These are phyloP conservation scores for Eristalis arbustorum DNA, from an alignment of 2,888 invertebrate species.

Conservation along the genomic window DNA sequence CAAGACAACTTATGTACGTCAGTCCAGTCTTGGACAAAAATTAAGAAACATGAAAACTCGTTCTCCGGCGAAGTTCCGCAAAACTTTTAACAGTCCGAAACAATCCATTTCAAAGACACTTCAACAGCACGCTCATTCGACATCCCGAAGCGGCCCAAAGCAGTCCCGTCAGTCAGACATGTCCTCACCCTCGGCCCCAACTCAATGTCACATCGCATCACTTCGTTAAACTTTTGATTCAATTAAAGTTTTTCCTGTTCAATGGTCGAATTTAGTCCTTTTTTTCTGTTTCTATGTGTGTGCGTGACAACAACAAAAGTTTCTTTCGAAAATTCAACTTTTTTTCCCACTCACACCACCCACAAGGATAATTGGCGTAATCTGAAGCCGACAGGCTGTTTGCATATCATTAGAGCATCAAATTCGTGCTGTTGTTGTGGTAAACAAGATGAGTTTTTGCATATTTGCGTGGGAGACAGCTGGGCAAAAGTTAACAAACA, in stretches of 20 bases:
- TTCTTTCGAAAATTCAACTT: slow-evolving; percentile 20
- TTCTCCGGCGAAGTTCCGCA: neutral
- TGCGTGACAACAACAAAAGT: slow-evolving; percentile 8
- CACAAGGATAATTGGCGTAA: slow-evolving; percentile 38
- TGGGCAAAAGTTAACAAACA: neutral
- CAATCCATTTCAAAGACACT: slow-evolving; percentile 26
- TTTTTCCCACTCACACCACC: slow-evolving; percentile 14
- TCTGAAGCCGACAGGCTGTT: slow-evolving; percentile 53
- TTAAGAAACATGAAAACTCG: neutral
- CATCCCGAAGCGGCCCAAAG: no score
- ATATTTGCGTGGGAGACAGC: neutral
- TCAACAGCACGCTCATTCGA: slow-evolving; percentile 4
- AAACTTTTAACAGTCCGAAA: neutral
- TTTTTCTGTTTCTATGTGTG: neutral
- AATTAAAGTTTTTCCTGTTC: slow-evolving; percentile 51
- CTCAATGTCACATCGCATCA: slow-evolving; percentile 18
- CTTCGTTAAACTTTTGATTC: slow-evolving; percentile 47
- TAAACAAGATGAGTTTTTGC: slow-evolving; percentile 5
- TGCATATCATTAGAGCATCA: slow-evolving; percentile 44
- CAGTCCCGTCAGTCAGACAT: neutral
- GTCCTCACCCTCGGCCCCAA: neutral
- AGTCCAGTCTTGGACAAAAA: neutral
- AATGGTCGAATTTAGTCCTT: slow-evolving; percentile 22
- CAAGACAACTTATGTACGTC: neutral
- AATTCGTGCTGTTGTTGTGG: slow-evolving; percentile 18